phyloP scores from a whole-genome alignment of 1,140 invertebrate species.

The Adoxophyes honmai region DNA sequence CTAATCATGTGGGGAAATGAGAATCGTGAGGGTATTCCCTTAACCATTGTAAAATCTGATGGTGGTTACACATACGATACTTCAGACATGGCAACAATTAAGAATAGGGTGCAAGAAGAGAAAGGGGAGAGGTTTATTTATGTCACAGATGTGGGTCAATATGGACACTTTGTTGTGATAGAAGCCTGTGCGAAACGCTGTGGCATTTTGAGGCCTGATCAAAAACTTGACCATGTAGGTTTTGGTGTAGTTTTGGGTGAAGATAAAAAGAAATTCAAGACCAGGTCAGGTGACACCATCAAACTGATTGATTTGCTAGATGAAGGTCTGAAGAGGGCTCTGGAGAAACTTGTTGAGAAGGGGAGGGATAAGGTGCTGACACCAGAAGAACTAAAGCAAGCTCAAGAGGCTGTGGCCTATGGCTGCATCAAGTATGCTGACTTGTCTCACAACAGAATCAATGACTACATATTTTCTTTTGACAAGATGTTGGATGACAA shows the following conservation, averaged over 20 bases:
- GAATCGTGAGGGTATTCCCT: constrained; percentile 81
- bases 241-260: constrained; percentile 99
- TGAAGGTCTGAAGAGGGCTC: constrained; percentile 92
- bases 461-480: constrained; percentile 99
- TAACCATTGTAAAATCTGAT: constrained; percentile 98
- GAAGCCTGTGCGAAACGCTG: constrained; percentile 84
- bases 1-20: constrained; percentile 93
- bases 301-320: constrained; percentile 94
- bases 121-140: constrained; percentile 95
- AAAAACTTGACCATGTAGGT: constrained; percentile 91
- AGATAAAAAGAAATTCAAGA: constrained; percentile 99
- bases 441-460: constrained; percentile 93
- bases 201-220: constrained; percentile 82
- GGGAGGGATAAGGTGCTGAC: constrained; percentile 92
- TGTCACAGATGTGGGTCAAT: constrained; percentile 96
- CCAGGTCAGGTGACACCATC: constrained; percentile 97
- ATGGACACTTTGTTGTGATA: constrained; percentile 90
- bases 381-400: constrained; percentile 88
- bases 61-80: constrained; percentile 99
- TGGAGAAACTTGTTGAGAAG: constrained; percentile 94
- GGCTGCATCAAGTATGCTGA: constrained; percentile 99
- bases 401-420: constrained; percentile 95
- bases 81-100: constrained; percentile 96
- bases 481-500: constrained; percentile 99
- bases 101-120: constrained; percentile 92